A percentile compares a stretch with the other conserved stretches of the same genome.
Evolutionary conservation across 1,140 invertebrate genomes (phyloP).

Genomic region (Nephila pilipes): DNA sequence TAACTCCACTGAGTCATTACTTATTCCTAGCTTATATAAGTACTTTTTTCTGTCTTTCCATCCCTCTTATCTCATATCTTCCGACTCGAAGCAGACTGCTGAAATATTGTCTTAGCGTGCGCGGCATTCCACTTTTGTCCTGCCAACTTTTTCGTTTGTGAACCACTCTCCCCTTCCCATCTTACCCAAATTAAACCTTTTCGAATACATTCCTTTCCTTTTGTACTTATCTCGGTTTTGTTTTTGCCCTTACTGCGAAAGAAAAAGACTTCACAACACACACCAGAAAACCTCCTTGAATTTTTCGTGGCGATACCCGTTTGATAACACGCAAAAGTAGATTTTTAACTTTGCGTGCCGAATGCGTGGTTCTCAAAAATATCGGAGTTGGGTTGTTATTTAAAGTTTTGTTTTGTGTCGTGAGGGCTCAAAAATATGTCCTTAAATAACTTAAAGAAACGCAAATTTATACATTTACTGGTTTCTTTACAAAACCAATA

Average conservation of each 20-base stretch:
- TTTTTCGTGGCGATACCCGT: background rate
- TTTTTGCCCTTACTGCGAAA: background rate
- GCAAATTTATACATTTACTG: too few relatives aligned
- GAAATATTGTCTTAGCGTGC: slow-evolving; percentile 57
- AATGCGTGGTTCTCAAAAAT: too few relatives aligned
- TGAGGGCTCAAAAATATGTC: too few relatives aligned
- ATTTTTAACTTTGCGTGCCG: slow-evolving; percentile 21
- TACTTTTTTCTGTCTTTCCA: background rate
- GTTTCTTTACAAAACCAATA: too few relatives aligned
- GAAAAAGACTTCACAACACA: background rate
- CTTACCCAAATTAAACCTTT: slow-evolving; percentile 54
- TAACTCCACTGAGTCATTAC: slow-evolving; percentile 57
- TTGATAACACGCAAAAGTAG: slow-evolving; percentile 48
- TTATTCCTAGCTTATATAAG: slow-evolving; percentile 57
- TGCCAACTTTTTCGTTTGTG: slow-evolving; percentile 15
- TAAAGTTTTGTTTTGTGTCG: too few relatives aligned
- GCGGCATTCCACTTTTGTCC: background rate
- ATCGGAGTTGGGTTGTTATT: too few relatives aligned
- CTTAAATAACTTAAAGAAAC: too few relatives aligned
- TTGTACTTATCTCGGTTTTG: background rate
- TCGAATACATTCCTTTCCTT: slow-evolving; percentile 31
- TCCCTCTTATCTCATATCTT: slow-evolving; percentile 31
- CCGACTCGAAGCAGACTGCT: background rate
- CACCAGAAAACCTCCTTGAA: background rate
- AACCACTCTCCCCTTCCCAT: background rate